phyloP scores from a whole-genome alignment of 2,888 invertebrate species.

The Sisyra nigra region DNA sequence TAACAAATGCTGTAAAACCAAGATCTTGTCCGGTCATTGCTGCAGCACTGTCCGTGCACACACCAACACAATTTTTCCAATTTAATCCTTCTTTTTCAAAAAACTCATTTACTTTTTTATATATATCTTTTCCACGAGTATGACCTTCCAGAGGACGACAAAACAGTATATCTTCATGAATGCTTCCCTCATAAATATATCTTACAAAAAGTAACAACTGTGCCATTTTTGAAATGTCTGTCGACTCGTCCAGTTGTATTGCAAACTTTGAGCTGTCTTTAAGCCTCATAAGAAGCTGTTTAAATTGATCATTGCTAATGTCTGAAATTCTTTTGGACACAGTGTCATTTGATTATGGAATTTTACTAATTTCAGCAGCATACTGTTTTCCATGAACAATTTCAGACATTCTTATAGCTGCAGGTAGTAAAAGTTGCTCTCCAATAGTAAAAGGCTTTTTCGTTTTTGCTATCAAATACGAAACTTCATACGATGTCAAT shows the following conservation, averaged over 20 bases:
- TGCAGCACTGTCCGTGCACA: conserved; percentile 11
- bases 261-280: conserved; percentile 7
- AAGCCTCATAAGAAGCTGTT: background rate
- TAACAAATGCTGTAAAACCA: conserved; percentile 10
- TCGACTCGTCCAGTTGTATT: conserved; percentile 8
- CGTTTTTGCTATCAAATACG: conserved; percentile 1
- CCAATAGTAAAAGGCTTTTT: conserved; percentile 8
- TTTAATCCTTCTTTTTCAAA: conserved; percentile 9
- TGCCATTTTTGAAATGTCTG: conserved; percentile 8
- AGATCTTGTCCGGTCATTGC: conserved; percentile 11
- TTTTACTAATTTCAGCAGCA: conserved; percentile 3
- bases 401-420: conserved; percentile 6
- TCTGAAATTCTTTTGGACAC: conserved; percentile 8
- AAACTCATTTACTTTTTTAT: conserved; percentile 10
- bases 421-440: conserved; percentile 7
- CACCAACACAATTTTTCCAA: conserved; percentile 11
- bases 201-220: conserved; percentile 9
- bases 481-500: conserved; percentile 7
- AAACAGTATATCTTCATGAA: conserved; percentile 9
- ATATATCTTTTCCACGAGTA: conserved; percentile 10
- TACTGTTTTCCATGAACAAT: conserved; percentile 4
- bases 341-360: conserved; percentile 8
- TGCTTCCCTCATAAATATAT: conserved; percentile 9
- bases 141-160: conserved; percentile 9
- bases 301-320: conserved; percentile 1